Base-by-base conservation (phyloP, 2,113 vertebrate genomes). In the Tenrec ecaudatus region DNA sequence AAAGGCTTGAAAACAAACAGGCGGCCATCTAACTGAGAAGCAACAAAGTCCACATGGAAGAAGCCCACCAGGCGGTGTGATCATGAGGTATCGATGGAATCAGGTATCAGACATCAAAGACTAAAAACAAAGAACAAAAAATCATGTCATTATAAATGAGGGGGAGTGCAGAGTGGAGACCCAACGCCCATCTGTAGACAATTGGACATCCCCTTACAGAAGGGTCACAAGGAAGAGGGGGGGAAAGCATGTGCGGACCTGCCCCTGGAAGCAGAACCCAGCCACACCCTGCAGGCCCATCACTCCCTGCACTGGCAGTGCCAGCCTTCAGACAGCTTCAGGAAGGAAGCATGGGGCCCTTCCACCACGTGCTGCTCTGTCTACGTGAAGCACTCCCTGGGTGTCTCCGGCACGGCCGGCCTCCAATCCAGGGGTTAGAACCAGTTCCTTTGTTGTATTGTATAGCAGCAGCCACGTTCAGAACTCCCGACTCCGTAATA, bases 291-390 rank as follows among this genome's bases (percentile, higher is more conserved):
- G 36, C 22, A 40, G 6, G 12, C 62, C 66, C 66, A 31, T 69
- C 53, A 62, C 33, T 40, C 64, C 57, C 81, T 81, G 66, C 62
- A 36, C 22, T 38, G 77, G 58, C 71, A 62, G 36, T 22, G 16
- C 75, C 79, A 60, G 47, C 20, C 38, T 76, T 38, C 79, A 43
- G 19, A 31, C 23, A 62, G 16, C 5, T 80, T 77, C 83, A 36
- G 43, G 43, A 57, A 68, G 31, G 83, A 88, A 60, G 60, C 89
- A 43, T 33, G 5, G 84, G 93, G 17, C 78, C n/a, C 90, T 94
- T 91, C 94, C 80, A 77, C 14, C 14, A 8, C 19, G 27, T 40
- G n/a, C 53, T 68, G 43, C 3, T 38, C 12, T n/a, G 7, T 36
- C n/a, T 71, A 3, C 71, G 16, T 14, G 14, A 27, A 86, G 68